Base-by-base conservation (phyloP, 2,888 invertebrate genomes). In the Metalampra italica region DNA sequence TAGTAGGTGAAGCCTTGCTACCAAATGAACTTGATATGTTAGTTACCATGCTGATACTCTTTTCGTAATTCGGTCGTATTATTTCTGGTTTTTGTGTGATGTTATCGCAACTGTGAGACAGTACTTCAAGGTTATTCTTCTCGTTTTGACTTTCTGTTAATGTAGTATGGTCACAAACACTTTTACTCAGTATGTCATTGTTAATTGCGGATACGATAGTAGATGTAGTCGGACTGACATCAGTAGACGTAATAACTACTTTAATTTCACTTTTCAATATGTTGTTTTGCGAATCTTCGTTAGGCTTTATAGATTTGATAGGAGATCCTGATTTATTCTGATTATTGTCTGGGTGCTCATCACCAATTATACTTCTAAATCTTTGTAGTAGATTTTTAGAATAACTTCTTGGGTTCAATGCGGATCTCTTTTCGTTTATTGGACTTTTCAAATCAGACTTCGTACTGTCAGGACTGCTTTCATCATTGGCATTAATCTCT, bases 281-380 rank as follows among this genome's bases (percentile, higher is more conserved):
- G 59, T 66, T 78, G 40, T 63, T 71, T 49, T 70, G 68, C 11
- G 56, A 44, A 29, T 74, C 70, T 51, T 78, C 80, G 22, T 50
- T 54, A 0, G 52, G 46, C 49, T 59, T 64, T 46, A 59, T 60
- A 1, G 52, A 52, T 59, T 69, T 75, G 11, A 47, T 50, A 2
- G 60, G 51, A 15, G 58, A 60, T 46, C 76, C 76, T 8, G 66
- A 49, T 67, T 66, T 81, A 52, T 78, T 79, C 54, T 80, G 80
- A 57, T 79, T 82, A 46, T 77, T 75, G 52, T 87, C 85, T 1
- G 79, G 54, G 55, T 82, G 84, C 53, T 90, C 90, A 55, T 90
- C 90, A 1, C 88, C 87, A 30, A 90, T 90, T 12, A 90, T 90
- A 62, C 80, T 90, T 59, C 85, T 81, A 51, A 90, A 90, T 53